Evolutionary conservation across 2,797 vertebrate species (phyloP), one percentile per base, ranked within the genome.

Genomic region (Bovichtus diacanthus): DNA sequence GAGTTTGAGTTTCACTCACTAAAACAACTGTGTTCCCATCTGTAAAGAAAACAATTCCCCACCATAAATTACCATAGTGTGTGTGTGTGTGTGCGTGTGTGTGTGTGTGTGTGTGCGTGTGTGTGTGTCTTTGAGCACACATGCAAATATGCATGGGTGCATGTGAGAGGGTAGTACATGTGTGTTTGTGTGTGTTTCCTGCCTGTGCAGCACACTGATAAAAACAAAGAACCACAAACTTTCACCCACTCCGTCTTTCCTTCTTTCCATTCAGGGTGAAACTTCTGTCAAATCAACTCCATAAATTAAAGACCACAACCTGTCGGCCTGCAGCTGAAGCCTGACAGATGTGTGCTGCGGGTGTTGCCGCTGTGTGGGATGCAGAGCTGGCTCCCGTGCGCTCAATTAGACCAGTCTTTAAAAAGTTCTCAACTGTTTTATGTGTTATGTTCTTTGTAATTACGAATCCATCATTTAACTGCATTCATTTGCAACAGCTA

Each of bases 271-370:
- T 88, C 64, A 78, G 78, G 19, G 78, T 81, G 81, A 86, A 77
- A 80, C 79, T 54, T 74, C 62, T 82, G 76, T 73, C 81, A 80
- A 5, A 74, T 72, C 25, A n/a, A 18, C 71, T 84, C 80, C 80
- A 90, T 93, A 93, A 94, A 94, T 94, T 87, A 86, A 13, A 84
- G 55, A 93, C 93, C 91, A 70, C 91, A 92, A 83, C 72, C 67
- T 88, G 82, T 72, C 76, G 6, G 53, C 41, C 81, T 72, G 86
- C 80, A 87, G 83, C 78, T 53, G 53, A 72, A 46, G 61, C 72
- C 76, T 84, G 78, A 86, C 83, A 84, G 84, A 67, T 76, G 75
- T 63, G 71, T 27, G 74, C 77, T 27, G 76, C 77, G 38, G 54
- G 29, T 69, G 64, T 53, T 74, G 54, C 27, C 49, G 47, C 39